Percentiles rank a stretch among this genome's conserved stretches.
Evolutionary conservation across 2,888 invertebrate genomes (phyloP).

Genomic region (Polylopha cassiicola): DNA sequence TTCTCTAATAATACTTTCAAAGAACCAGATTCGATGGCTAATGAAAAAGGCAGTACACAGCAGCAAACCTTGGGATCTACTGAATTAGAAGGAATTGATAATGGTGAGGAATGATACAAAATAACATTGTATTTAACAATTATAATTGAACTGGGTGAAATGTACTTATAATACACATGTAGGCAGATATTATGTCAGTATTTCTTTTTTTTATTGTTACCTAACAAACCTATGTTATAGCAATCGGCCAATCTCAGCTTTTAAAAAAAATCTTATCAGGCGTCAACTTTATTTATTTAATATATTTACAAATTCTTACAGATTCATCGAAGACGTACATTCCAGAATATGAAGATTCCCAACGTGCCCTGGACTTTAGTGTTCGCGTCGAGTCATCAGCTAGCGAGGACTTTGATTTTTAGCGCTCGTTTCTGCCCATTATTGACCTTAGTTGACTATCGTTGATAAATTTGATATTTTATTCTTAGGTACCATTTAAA

Average conservation of each 20-base stretch:
- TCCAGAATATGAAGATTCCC: slow-evolving; percentile 31
- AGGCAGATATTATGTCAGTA: too few species aligned
- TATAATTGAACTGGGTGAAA: too few species aligned
- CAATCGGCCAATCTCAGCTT: too few species aligned
- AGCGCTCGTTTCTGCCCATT: slow-evolving; percentile 15
- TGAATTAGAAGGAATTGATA: slow-evolving; percentile 31
- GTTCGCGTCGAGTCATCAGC: slow-evolving; percentile 36
- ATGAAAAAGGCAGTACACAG: slow-evolving; percentile 42
- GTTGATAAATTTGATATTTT: too few species aligned
- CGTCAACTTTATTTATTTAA: too few species aligned
- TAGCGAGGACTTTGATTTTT: slow-evolving; percentile 61
- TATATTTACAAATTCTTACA: too few species aligned
- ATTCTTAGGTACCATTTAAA: too few species aligned
- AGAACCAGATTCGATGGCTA: slow-evolving; percentile 41
- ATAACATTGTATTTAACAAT: slow-evolving; percentile 7
- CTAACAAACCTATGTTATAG: too few species aligned
- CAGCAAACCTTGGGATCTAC: slow-evolving; percentile 23
- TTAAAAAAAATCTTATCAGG: too few species aligned
- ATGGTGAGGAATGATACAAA: slow-evolving; percentile 30
- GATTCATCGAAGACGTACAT: slow-evolving; percentile 47
- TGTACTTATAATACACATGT: too few species aligned
- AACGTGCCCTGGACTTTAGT: slow-evolving; percentile 25
- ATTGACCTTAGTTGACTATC: too few species aligned
- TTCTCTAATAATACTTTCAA: slow-evolving; percentile 17
- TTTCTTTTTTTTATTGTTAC: too few species aligned